phyloP scores from a whole-genome alignment of 2,888 invertebrate genomes.

The Keiferia lycopersicella region DNA sequence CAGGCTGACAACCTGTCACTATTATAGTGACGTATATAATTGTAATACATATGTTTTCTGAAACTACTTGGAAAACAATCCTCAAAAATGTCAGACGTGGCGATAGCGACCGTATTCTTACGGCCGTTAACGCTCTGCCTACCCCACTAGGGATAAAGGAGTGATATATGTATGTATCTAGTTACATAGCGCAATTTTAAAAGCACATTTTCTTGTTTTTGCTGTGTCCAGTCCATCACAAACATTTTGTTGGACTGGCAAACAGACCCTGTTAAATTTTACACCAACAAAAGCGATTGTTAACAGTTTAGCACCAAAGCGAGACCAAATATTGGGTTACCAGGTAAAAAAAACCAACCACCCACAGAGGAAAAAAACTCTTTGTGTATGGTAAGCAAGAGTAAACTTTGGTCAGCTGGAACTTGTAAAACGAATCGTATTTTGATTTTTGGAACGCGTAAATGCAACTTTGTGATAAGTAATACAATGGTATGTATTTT shows the following conservation, averaged over 20 bases:
- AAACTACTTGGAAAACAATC: too few relatives aligned
- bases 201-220: too few relatives aligned
- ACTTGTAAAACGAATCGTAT: background rate
- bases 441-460: background rate
- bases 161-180: too few relatives aligned
- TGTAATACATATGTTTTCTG: too few relatives aligned
- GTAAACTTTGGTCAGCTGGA: background rate
- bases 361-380: conserved; percentile 2
- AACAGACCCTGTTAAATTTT: conserved; percentile 9
- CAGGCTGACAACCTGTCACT: too few relatives aligned
- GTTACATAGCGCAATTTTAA: too few relatives aligned
- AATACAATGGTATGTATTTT: too few relatives aligned
- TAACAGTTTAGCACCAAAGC: conserved; percentile 18
- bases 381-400: background rate
- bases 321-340: conserved; percentile 15
- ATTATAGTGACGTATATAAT: too few relatives aligned
- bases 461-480: background rate
- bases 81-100: too few relatives aligned
- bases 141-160: too few relatives aligned
- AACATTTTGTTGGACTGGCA: background rate
- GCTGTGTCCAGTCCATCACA: background rate
- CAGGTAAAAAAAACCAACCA: background rate
- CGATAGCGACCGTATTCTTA: too few relatives aligned
- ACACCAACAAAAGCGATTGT: conserved; percentile 7
- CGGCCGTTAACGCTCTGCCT: too few relatives aligned